Evolutionary conservation across 2,888 invertebrate genomes (phyloP), one percentile per base, ranked within the genome.

Genomic region (Drosophila prostipennis): DNA sequence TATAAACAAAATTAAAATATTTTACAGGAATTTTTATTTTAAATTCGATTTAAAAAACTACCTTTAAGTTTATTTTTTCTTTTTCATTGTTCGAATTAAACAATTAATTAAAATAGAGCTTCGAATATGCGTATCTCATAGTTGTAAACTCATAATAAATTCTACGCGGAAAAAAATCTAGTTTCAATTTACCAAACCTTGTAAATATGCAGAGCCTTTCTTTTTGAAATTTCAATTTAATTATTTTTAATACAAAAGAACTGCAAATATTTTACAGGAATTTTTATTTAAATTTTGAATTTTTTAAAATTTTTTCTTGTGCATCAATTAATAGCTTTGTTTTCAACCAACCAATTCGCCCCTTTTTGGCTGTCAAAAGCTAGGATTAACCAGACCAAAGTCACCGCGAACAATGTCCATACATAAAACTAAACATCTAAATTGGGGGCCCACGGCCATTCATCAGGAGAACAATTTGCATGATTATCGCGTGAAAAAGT

Each of bases 401-500:
- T 40, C 65, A 36, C 67, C 65, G 40, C 65, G n/a, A 45, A 64
- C 56, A 60, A 60, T 48, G 39, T 32, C 39, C 51, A 48, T 67
- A 51, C 36, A 69, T 58, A 42, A 70, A 59, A 39, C 43, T 39
- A 54, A 75, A 85, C 57, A 80, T 76, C 78, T 71, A 80, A 82
- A 83, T 83, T 70, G 74, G 72, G 72, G 72, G 72, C 78, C 55
- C 54, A 65, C 52, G 40, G 65, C 65, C 70, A 78, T 65, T 74
- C 78, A 83, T 80, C 80, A 80, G 60, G 37, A 53, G 43, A 39
- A 54, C 67, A 72, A 83, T 81, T 65, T 67, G 72, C 69, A 72
- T 74, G 74, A 63, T 77, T 45, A 72, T 72, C 67, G 36, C 61
- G 43, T 14, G 51, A 53, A 37, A 43, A 14, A 61, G 37, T 43